Evolutionary conservation across 2,113 vertebrate genomes (phyloP).

Genomic region (Anser brachyrhynchus): DNA sequence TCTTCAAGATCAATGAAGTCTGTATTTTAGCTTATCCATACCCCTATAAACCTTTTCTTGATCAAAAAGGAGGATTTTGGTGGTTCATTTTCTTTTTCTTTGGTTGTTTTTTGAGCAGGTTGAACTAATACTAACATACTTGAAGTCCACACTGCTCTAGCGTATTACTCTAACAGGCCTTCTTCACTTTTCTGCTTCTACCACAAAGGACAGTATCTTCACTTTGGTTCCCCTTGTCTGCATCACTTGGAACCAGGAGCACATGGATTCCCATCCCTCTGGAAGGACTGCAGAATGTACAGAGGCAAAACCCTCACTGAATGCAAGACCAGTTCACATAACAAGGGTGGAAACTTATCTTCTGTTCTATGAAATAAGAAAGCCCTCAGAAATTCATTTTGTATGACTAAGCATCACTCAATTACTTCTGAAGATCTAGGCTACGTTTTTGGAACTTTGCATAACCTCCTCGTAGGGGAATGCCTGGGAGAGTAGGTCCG

Average conservation of each 20-base stretch:
- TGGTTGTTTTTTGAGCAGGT: background rate
- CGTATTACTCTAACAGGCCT: background rate
- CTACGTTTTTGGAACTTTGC: background rate
- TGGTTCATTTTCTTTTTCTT: background rate
- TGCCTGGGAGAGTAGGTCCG: background rate
- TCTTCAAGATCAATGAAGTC: background rate
- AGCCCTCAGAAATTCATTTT: background rate
- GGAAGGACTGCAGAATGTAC: background rate
- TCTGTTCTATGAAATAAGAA: background rate
- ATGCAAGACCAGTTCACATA: background rate
- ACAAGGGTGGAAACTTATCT: background rate
- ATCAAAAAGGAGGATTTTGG: accelerated
- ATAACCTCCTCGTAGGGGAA: background rate
- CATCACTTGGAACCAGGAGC: background rate
- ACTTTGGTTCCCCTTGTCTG: background rate
- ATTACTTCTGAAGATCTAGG: background rate
- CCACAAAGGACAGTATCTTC: background rate
- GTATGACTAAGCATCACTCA: background rate
- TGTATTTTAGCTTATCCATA: background rate
- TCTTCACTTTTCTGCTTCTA: background rate
- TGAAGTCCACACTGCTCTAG: background rate
- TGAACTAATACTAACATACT: background rate
- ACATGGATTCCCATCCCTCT: background rate
- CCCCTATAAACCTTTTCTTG: background rate
- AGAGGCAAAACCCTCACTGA: background rate